These are phyloP conservation scores for Synergus itoensis DNA, from an alignment of 2,888 invertebrate species.

Conservation along the genomic window DNA sequence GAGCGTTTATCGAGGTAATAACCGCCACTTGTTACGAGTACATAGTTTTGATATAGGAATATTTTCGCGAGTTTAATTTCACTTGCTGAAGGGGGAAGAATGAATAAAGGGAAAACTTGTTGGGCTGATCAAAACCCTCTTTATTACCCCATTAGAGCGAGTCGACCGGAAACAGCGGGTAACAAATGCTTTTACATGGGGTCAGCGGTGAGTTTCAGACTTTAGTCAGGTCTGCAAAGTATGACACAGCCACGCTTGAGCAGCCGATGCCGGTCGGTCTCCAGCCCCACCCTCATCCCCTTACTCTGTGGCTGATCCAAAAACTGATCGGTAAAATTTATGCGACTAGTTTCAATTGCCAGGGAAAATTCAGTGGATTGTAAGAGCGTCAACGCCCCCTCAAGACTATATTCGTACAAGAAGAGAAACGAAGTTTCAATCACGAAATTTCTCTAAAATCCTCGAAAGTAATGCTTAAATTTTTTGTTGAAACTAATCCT, in stretches of 20 bases:
- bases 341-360: conserved; percentile 64
- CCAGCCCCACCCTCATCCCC: conserved; percentile 5
- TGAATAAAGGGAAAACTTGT: conserved; percentile 34
- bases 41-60: conserved; percentile 27
- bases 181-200: conserved; percentile 41
- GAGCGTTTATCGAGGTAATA: neutral
- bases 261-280: conserved; percentile 1
- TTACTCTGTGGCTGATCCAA: conserved; percentile 49
- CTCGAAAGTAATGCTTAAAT: no score
- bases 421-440: neutral
- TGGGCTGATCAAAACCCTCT: conserved; percentile 33
- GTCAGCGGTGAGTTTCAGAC: conserved; percentile 37
- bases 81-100: neutral
- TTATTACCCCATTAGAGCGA: conserved; percentile 39
- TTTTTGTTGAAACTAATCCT: no score
- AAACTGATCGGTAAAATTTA: conserved; percentile 67
- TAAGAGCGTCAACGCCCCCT: neutral
- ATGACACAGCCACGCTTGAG: conserved; percentile 28
- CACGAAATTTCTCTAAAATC: neutral
- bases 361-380: conserved; percentile 49
- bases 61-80: conserved; percentile 26
- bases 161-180: conserved; percentile 38
- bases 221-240: conserved; percentile 33
- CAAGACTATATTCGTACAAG: neutral
- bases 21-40: neutral